Percentiles rank a stretch among this genome's conserved stretches.
Conservation (phyloP, 2,113 vertebrate species). For the Apteryx mantelli region DNA sequence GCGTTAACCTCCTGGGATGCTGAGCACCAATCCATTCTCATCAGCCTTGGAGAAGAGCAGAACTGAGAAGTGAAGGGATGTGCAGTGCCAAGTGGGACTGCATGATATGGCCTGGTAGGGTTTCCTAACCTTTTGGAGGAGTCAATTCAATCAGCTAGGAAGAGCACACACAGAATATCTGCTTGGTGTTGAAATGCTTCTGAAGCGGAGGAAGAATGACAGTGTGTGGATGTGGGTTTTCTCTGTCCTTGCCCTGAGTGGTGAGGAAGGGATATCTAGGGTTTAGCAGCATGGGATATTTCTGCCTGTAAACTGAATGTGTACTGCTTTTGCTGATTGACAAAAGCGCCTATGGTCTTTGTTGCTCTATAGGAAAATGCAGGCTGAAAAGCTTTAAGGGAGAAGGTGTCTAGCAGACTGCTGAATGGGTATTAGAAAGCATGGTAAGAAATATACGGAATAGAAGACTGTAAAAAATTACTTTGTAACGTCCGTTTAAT, state of each 20-base stretch:
- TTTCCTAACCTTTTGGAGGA: not conserved
- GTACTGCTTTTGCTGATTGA: not conserved
- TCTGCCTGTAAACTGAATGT: not conserved
- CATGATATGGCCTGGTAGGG: not conserved
- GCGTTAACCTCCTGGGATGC: not conserved
- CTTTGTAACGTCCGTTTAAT: constrained; percentile 37
- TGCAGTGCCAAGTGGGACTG: not conserved
- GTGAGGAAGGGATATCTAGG: not conserved
- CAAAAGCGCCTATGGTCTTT: not conserved
- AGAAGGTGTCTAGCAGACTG: not conserved
- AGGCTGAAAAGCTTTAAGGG: not conserved
- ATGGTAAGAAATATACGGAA: not conserved
- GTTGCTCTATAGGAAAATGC: not conserved
- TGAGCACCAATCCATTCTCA: not conserved
- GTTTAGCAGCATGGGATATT: not conserved
- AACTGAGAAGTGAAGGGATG: not conserved
- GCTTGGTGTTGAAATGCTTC: not conserved
- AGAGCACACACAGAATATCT: not conserved
- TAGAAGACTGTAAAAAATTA: not conserved
- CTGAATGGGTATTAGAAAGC: not conserved
- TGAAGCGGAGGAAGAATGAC: not conserved
- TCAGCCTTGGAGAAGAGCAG: not conserved
- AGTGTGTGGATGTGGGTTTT: not conserved
- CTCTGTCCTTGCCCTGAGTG: not conserved
- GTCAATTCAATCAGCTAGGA: not conserved